Evolutionary conservation across 2,888 invertebrate species (phyloP).

Genomic region (Eurytoma californica): DNA sequence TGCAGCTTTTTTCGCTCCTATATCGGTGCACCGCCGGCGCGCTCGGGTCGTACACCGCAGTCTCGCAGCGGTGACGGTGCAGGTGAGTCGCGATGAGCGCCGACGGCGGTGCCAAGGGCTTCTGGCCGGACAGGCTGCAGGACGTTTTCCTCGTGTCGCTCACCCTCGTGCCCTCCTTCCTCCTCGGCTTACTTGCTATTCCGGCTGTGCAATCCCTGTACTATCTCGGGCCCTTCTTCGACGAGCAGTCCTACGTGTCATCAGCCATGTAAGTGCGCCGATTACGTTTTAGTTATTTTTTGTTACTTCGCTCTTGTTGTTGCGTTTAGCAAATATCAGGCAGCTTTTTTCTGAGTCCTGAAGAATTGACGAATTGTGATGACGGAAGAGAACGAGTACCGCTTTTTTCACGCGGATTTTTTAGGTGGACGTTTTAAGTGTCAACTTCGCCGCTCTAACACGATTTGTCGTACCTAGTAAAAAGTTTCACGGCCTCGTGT

Average conservation of each 20-base stretch:
- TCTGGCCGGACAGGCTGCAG: conserved; percentile 61
- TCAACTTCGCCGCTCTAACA: too few relatives aligned
- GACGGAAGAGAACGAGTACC: too few relatives aligned
- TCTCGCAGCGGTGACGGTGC: not conserved
- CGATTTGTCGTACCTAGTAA: too few relatives aligned
- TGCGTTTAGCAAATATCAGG: too few relatives aligned
- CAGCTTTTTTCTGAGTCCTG: too few relatives aligned
- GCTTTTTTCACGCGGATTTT: too few relatives aligned
- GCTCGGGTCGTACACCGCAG: not conserved
- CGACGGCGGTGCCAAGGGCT: not conserved
- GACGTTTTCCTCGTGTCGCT: conserved; percentile 65
- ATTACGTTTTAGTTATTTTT: not conserved
- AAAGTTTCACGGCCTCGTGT: too few relatives aligned
- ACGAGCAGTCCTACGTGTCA: conserved; percentile 53
- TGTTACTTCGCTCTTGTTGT: too few relatives aligned
- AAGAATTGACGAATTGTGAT: too few relatives aligned
- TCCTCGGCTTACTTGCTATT: conserved; percentile 67
- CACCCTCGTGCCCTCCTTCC: conserved; percentile 68
- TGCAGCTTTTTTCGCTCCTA: not conserved
- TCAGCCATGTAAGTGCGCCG: conserved; percentile 55
- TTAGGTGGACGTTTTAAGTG: too few relatives aligned
- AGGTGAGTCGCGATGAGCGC: not conserved
- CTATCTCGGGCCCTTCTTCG: conserved; percentile 68
- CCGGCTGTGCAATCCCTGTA: conserved; percentile 69
- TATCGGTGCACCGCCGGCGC: not conserved